Evolutionary conservation across 2,797 vertebrate genomes (phyloP), one percentile per base, ranked within the genome.

Genomic region (Darevskia mixta): DNA sequence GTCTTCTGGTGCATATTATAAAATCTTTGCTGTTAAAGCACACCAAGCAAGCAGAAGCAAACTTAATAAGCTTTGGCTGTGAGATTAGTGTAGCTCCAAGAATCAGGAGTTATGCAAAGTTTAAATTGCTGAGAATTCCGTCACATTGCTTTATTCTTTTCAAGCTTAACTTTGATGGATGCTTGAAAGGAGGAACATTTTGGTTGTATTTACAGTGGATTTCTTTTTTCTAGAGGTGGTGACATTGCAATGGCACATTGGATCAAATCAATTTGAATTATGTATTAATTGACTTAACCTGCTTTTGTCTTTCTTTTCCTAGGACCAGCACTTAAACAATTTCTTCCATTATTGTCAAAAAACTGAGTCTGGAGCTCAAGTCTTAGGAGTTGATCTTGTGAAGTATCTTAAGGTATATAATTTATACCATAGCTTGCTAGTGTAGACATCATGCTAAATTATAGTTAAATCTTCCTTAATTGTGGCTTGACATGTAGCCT

Each of bases 321-420:
- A 99, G 99, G 99, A 99, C 94, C 99, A 99, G 91, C 99, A 99
- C 92, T 97, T 99, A 93, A 98, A 99, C 96, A 99, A 99, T 95
- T 99, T 99, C 95, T 99, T 99, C 95, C 97, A 99, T 87, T 99
- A 99, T 95, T 99, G 98, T 96, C 98, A 99, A 92, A 98, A 96
- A 96, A 98, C 98, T 20, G 97, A 99, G 90, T 97, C 96, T 2
- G 98, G 97, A 90, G 98, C 97, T 84, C 98, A 97, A 91, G 98
- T 98, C 71, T 96, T 97, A 83, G 98, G 98, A 92, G 98, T 96
- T 29, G 98, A 98, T 91, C 98, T 99, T 92, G 98, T 99, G 8
- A 99, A 99, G 95, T 99, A 98, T 94, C 98, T 99, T 87, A 99
- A 99, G 98, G 99, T 99, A 97, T 92, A 86, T 92, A 91, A 90